Evolutionary conservation across 2,113 vertebrate genomes (phyloP).

Genomic region (Hymenochirus boettgeri): DNA sequence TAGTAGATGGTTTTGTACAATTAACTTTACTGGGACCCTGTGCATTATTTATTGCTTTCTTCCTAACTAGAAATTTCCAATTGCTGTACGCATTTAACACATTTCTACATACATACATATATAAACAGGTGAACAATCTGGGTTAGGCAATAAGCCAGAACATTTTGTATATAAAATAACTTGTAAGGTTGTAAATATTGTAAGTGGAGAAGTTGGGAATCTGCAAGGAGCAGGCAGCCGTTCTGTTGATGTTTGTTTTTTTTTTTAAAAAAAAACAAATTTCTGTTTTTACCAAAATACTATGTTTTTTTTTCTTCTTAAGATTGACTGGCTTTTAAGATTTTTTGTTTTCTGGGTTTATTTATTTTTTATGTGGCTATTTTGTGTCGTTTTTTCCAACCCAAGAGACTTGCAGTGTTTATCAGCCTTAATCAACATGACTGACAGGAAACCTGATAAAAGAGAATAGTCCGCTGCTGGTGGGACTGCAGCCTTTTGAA

Average conservation of each 20-base stretch:
- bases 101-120: too few species aligned
- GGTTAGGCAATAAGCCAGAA: too few species aligned
- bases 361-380: constrained; percentile 45
- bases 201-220: too few species aligned
- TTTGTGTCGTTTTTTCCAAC: constrained; percentile 50
- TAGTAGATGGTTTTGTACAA: too few species aligned
- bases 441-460: constrained; percentile 63
- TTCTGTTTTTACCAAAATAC: constrained; percentile 28
- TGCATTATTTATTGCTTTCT: too few species aligned
- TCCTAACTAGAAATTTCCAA: too few species aligned
- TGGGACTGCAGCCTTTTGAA: constrained; percentile 62
- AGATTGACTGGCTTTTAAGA: constrained; percentile 53
- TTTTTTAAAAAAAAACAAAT: constrained; percentile 13
- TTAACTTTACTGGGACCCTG: too few species aligned
- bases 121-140: too few species aligned
- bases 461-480: constrained; percentile 50
- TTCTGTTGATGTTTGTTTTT: not conserved
- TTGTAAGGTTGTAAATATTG: too few species aligned
- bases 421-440: constrained; percentile 65
- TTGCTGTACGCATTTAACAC: too few species aligned
- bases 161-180: too few species aligned
- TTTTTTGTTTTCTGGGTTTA: too few species aligned
- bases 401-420: constrained; percentile 55
- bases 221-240: not conserved
- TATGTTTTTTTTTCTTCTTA: constrained; percentile 38